Base-by-base conservation (phyloP, 2,113 vertebrate genomes). In the Reinhardtius hippoglossoides region DNA sequence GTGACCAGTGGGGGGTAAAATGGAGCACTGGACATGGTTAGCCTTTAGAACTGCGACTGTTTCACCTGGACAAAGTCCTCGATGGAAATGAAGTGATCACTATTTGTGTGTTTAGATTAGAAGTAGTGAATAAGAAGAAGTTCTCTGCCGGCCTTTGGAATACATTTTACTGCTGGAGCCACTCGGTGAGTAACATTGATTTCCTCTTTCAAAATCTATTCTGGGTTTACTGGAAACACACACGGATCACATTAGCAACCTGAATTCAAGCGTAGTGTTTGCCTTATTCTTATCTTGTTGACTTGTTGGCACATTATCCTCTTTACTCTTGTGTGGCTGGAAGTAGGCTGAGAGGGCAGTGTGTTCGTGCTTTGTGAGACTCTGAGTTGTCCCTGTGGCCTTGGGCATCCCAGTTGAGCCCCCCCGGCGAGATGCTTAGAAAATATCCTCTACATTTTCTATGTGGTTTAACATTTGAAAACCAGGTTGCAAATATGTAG, bases 181-280 rank as follows among this genome's bases (percentile, higher is more conserved):
- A 60, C 27, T 56, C 3, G 85, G 89, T 93, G 84, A 91, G 90
- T 93, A 40, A 27, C 46, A 74, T 50, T 3, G 6, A 44, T 12
- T 9, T 76, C 9, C 26, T 31, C 31, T 0, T 15, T 70, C 46
- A 42, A 67, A 58, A 40, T 71, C 0, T 76, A 13, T 76, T 76
- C 5, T 20, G 1, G 20, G 24, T 56, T 9, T 18, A 20, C 2
- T 21, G 18, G 10, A 40, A 63, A 71, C 44, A 18, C 26, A 48
- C 13, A 9, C 3, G 48, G 44, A 26, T 67, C 9, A 46, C 63
- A 62, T 10, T 60, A 46, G 24, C n/a, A 40, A 58, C 9, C n/a
- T 56, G 20, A 14, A 46, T 62, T 70, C 23, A 56, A 67, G 48
- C 68, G 16, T 14, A 71, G 42, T 26, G 40, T 59, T 76, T 76